Evolutionary conservation across 2,888 invertebrate species (phyloP), one percentile per base, ranked within the genome.

Genomic region (Scrobipalpa costella): DNA sequence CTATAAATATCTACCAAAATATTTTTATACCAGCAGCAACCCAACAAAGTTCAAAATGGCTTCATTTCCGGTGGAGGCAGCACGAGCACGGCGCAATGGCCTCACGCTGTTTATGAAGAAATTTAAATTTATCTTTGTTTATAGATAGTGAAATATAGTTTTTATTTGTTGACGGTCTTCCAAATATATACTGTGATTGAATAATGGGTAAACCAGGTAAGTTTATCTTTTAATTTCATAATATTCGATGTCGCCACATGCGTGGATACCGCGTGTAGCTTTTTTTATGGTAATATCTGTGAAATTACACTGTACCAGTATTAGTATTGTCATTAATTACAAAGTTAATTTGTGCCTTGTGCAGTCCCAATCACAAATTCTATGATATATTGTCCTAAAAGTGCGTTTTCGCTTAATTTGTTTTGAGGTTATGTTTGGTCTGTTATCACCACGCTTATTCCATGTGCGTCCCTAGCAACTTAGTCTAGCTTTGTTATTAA

Each of bases 121-220:
- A 78, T 71, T 78, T 69, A 73, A 76, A 66, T 83, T 76, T 79
- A 77, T 84, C 73, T 84, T 86, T 80, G 80, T 85, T 69, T 81
- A 73, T 82, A 84, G 80, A 82, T 86, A 83, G 73, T 66, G 52
- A 68, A 74, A 70, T 66, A 55, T 40, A 47, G 17, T 52, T 49
- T 15, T 50, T 57, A 17, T 58, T 44, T 59, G 21, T 27, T 58
- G 21, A 61, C 59, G 63, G 61, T 58, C 33, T 55, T 59, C 15
- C 40, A 63, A 62, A 57, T 68, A 64, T 59, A 63, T 49, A 61
- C 66, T 63, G 69, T 74, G 72, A 63, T 61, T 64, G 65, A 58
- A 62, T 64, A 68, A 90, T 90, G 90, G 90, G 90, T 34, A 90
- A 84, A 76, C 90, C 90, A 73, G 90, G 90, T 90, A 71, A 83